Percentiles rank a stretch among this genome's conserved stretches.
Conservation (phyloP, 1,140 invertebrate species). For the Halyomorpha halys region DNA sequence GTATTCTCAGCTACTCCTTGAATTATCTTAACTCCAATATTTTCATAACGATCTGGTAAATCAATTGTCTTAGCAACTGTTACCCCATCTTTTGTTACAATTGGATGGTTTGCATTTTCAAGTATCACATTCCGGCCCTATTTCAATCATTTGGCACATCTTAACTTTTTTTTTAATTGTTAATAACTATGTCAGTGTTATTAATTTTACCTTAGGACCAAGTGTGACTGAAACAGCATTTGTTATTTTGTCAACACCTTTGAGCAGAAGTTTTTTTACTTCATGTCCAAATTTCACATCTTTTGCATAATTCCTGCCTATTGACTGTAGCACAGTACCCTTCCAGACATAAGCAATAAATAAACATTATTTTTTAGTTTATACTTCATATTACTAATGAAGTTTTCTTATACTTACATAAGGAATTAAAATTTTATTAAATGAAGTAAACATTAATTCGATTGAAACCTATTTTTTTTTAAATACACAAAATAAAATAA, state of each 20-base stretch:
- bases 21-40: slow-evolving; percentile 64
- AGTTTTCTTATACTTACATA: too few relatives aligned
- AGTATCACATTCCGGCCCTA: slow-evolving; percentile 65
- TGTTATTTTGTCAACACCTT: slow-evolving; percentile 23
- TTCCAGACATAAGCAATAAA: too few relatives aligned
- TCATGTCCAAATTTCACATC: slow-evolving; percentile 23
- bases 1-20: slow-evolving; percentile 67
- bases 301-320: slow-evolving; percentile 14
- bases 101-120: slow-evolving; percentile 60
- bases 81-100: slow-evolving; percentile 68
- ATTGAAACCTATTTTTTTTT: too few relatives aligned
- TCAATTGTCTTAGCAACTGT: slow-evolving; percentile 66
- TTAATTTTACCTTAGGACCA: slow-evolving; percentile 20
- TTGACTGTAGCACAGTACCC: too few relatives aligned
- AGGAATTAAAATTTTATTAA: too few relatives aligned
- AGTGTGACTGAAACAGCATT: slow-evolving; percentile 20
- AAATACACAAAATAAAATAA: too few relatives aligned
- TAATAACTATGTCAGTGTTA: too few relatives aligned
- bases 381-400: too few relatives aligned
- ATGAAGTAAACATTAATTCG: too few relatives aligned
- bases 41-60: slow-evolving; percentile 61
- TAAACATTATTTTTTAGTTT: too few relatives aligned
- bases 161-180: too few relatives aligned
- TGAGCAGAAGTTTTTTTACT: slow-evolving; percentile 10
- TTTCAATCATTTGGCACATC: too few relatives aligned